phyloP scores from a whole-genome alignment of 53 echinoderm and acorn worm species.

The Stichopus horrens region DNA sequence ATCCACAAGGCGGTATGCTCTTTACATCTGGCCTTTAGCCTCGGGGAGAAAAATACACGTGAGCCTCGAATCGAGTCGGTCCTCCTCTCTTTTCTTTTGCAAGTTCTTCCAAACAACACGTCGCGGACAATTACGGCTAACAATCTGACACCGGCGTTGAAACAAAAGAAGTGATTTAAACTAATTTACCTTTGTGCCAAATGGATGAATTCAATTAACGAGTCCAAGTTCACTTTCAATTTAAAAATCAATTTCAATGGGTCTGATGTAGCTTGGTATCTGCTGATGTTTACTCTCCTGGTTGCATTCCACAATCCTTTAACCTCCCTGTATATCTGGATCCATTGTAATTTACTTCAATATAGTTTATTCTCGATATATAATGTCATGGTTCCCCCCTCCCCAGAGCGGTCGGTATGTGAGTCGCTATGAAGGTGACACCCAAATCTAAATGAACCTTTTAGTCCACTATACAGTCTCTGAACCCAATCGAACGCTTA shows the following conservation, averaged over 20 bases:
- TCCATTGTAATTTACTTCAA: no score
- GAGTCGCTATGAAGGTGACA: no score
- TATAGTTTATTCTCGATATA: no score
- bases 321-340: no score
- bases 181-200: neutral
- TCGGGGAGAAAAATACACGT: neutral
- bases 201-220: conserved; percentile 39
- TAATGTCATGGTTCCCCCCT: no score
- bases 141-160: neutral
- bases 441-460: no score
- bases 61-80: neutral
- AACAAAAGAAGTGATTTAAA: conserved; percentile 18
- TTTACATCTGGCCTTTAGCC: neutral
- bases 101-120: neutral
- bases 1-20: neutral
- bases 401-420: no score
- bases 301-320: no score
- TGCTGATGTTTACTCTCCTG: no score
- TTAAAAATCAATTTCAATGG: neutral
- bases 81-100: neutral
- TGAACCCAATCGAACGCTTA: no score
- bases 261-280: no score
- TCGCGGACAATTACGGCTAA: conserved; percentile 17
- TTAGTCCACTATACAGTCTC: no score
- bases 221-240: neutral